Percentiles rank a stretch among this genome's conserved stretches.
Conservation (phyloP, 2,797 vertebrate genomes). For the Alouatta caraya region DNA sequence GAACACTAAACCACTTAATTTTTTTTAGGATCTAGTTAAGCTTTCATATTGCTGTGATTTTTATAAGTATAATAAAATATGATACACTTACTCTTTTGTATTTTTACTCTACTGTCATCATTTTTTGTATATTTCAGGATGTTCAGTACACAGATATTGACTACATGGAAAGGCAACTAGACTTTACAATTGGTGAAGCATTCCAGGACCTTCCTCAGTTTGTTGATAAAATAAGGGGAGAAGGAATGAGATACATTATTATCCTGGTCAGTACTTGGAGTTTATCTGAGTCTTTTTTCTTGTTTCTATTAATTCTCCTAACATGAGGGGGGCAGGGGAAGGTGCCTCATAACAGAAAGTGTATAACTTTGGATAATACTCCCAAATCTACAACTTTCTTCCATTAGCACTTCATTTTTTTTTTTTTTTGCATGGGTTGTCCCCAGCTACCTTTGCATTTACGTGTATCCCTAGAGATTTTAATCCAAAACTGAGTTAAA, state of each 20-base stretch:
- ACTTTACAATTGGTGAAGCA: constrained; percentile 88
- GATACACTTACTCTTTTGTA: neutral
- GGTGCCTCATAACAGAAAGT: neutral
- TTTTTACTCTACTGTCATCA: neutral
- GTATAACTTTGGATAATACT: neutral
- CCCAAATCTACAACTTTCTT: neutral
- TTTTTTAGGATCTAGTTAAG: neutral
- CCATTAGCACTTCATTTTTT: neutral
- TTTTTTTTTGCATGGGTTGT: neutral
- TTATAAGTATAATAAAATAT: neutral
- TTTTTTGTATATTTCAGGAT: constrained; percentile 85
- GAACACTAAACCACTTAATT: neutral
- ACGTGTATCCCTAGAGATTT: neutral
- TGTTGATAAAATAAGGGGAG: constrained; percentile 86
- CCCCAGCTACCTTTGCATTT: neutral
- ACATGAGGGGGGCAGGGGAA: neutral
- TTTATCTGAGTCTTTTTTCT: neutral
- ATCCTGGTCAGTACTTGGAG: constrained; percentile 89
- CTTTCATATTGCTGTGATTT: neutral
- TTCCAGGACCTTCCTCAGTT: constrained; percentile 88
- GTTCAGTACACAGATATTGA: constrained; percentile 96
- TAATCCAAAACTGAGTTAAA: neutral
- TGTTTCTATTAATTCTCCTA: neutral
- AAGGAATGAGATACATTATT: constrained; percentile 94
- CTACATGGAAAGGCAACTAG: constrained; percentile 93